Percentiles rank a stretch among this genome's conserved stretches.
These are phyloP conservation scores for Monodelphis domestica DNA, from an alignment of 2,797 vertebrate genomes.

Conservation along the genomic window DNA sequence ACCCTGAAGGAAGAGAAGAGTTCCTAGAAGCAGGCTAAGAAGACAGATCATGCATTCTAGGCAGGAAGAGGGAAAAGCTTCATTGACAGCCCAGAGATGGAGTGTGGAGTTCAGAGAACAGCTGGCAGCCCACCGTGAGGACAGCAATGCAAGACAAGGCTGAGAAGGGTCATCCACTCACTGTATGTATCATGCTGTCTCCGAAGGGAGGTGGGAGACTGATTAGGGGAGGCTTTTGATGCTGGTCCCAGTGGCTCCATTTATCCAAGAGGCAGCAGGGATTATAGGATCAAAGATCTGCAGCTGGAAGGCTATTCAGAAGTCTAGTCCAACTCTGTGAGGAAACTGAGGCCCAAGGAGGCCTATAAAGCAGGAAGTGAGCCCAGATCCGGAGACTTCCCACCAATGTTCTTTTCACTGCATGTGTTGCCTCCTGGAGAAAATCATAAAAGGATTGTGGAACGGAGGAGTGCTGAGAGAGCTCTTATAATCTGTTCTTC, in stretches of 20 bases:
- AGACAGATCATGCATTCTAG: not conserved
- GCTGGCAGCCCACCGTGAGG: not conserved
- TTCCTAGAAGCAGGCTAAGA: not conserved
- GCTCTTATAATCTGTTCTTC: not conserved
- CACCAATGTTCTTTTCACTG: not conserved
- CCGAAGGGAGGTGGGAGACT: not conserved
- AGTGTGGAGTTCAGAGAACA: not conserved
- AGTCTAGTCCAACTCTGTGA: not conserved
- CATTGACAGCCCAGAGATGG: not conserved
- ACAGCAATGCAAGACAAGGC: not conserved
- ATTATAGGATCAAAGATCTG: not conserved
- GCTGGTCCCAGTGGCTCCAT: not conserved
- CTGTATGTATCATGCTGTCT: not conserved
- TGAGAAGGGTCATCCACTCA: not conserved
- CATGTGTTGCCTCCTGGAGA: not conserved
- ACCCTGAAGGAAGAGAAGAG: not conserved
- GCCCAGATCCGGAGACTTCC: accelerated
- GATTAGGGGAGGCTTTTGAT: not conserved
- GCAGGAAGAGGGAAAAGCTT: not conserved
- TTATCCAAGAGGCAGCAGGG: not conserved
- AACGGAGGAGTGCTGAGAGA: not conserved
- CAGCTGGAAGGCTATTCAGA: not conserved
- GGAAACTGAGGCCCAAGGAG: not conserved
- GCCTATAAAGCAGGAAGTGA: not conserved
- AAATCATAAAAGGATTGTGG: not conserved